Evolutionary conservation across 2,888 invertebrate species (phyloP).

Genomic region (Tenthredo scrophulariae): DNA sequence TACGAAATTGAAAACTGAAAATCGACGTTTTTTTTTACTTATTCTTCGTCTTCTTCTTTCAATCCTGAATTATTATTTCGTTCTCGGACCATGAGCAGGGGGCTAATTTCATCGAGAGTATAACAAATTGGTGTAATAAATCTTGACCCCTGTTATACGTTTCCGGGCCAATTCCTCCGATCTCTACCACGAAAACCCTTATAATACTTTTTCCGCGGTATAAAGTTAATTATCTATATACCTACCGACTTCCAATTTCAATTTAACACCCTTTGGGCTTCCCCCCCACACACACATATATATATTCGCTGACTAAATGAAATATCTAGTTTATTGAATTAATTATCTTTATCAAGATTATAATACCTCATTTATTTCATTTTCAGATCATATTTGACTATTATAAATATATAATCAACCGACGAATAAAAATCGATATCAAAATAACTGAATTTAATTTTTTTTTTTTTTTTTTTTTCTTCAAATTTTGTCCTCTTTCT

Average conservation of each 20-base stretch:
- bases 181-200: not conserved
- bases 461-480: not conserved
- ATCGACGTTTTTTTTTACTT: not conserved
- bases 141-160: not conserved
- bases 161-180: not conserved
- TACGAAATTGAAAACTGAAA: too few species aligned
- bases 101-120: not conserved
- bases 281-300: not conserved
- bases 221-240: too few species aligned
- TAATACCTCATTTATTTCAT: too few species aligned
- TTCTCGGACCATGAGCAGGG: not conserved
- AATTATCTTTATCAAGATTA: not conserved
- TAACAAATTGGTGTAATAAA: not conserved
- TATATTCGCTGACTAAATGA: not conserved
- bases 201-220: not conserved
- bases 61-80: not conserved
- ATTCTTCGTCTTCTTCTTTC: not conserved
- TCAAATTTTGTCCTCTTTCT: not conserved
- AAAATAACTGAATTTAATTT: too few species aligned
- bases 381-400: too few species aligned
- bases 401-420: too few species aligned
- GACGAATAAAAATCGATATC: too few species aligned
- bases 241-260: not conserved
- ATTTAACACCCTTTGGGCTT: not conserved
- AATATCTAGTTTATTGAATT: not conserved